phyloP scores from a whole-genome alignment of 2,113 vertebrate species.

The Hypanus sabinus region DNA sequence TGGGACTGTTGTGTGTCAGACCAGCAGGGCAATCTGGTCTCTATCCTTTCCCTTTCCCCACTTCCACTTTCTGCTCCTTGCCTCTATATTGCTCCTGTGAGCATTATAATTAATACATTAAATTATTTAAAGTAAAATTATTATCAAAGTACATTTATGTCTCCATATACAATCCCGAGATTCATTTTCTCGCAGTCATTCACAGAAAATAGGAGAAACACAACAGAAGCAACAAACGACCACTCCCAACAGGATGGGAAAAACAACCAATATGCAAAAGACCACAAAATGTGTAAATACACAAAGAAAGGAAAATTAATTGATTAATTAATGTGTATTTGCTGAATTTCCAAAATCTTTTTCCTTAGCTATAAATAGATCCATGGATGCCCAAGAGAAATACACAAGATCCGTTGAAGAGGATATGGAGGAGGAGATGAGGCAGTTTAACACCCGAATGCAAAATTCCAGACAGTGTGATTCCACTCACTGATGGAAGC shows the following conservation, averaged over 20 bases:
- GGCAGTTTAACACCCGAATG: constrained; percentile 52
- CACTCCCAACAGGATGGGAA: too few species aligned
- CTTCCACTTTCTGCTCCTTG: not conserved
- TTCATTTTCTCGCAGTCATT: too few species aligned
- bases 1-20: not conserved
- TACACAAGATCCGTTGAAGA: constrained; percentile 66
- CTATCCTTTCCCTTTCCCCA: not conserved
- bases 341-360: constrained; percentile 40
- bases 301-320: not conserved
- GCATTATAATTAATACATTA: too few species aligned
- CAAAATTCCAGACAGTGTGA: not conserved
- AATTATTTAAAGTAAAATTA: too few species aligned
- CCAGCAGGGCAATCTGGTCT: not conserved
- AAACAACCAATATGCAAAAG: too few species aligned
- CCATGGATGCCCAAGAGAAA: constrained; percentile 81
- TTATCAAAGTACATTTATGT: not conserved
- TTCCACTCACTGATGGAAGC: too few species aligned
- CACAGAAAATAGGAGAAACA: too few species aligned
- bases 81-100: not conserved
- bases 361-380: constrained; percentile 70
- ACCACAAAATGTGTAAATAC: too few species aligned
- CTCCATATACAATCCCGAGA: too few species aligned
- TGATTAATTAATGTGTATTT: constrained; percentile 42
- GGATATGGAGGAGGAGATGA: constrained; percentile 73
- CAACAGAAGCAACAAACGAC: too few species aligned